Percentiles rank a stretch among this genome's conserved stretches.
Evolutionary conservation across 2,888 invertebrate species (phyloP).

Genomic region (Chrysolina oricalcia): DNA sequence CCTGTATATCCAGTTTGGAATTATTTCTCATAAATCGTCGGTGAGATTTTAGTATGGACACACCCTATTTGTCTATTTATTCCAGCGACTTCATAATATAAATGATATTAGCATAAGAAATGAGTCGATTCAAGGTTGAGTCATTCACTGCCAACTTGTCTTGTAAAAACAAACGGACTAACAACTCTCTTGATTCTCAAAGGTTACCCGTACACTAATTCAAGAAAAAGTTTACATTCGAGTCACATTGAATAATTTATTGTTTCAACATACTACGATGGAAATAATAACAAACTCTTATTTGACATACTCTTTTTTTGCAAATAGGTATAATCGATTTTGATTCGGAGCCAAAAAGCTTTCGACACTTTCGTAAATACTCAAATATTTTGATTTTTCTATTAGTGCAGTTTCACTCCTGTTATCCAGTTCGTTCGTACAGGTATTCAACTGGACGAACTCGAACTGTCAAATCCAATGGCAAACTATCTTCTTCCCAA

Average conservation of each 20-base stretch:
- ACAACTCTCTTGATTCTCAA: not conserved
- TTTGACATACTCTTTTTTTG: not conserved
- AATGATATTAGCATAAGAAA: not conserved
- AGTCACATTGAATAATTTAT: not conserved
- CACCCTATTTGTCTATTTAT: not conserved
- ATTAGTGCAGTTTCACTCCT: too few species aligned
- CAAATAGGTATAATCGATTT: not conserved
- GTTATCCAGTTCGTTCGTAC: too few species aligned
- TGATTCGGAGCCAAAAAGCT: not conserved
- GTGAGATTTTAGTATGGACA: not conserved
- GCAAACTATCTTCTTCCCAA: too few species aligned
- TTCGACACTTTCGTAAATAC: too few species aligned
- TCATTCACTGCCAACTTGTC: not conserved
- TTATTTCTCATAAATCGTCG: not conserved
- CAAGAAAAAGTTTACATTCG: slow-evolving; percentile 13
- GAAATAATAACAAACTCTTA: not conserved
- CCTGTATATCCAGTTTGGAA: too few species aligned
- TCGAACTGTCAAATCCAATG: too few species aligned
- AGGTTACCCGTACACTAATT: not conserved
- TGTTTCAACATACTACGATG: not conserved
- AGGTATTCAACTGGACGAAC: too few species aligned
- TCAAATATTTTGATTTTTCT: too few species aligned
- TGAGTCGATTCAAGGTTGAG: slow-evolving; percentile 2
- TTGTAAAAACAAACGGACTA: slow-evolving; percentile 1
- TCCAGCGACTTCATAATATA: not conserved